A percentile compares a stretch with the other conserved stretches of the same genome.
Conservation (phyloP, 2,113 vertebrate species). For the Arenaria interpres region DNA sequence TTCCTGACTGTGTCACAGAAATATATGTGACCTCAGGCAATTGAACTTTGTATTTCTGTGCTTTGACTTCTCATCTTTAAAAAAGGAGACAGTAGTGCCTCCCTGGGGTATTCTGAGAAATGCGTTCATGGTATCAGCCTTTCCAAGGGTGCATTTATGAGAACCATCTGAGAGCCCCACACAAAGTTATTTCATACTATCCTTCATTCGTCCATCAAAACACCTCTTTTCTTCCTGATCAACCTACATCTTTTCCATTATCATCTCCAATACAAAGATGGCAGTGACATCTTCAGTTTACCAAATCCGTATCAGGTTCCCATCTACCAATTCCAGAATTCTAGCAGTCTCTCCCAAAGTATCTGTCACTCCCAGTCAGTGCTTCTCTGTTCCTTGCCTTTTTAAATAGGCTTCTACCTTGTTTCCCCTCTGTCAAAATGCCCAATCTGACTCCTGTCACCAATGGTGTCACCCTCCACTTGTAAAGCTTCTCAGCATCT, state of each 20-base stretch:
- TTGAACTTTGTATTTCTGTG: background rate
- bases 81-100: background rate
- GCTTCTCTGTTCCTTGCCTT: background rate
- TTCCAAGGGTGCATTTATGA: background rate
- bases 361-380: background rate
- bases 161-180: background rate
- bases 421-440: background rate
- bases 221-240: background rate
- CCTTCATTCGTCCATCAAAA: background rate
- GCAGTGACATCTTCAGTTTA: background rate
- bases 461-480: background rate
- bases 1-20: constrained; percentile 45
- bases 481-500: background rate
- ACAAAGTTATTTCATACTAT: background rate
- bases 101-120: constrained; percentile 19
- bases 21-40: constrained; percentile 32
- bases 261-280: background rate
- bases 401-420: background rate
- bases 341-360: background rate
- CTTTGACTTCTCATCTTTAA: constrained; percentile 32
- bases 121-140: background rate
- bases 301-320: background rate
- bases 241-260: background rate
- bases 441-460: background rate
- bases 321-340: background rate